A percentile compares a stretch with the other conserved stretches of the same genome.
These are phyloP conservation scores for Lamproptera curius DNA, from an alignment of 2,888 invertebrate genomes.

Conservation along the genomic window DNA sequence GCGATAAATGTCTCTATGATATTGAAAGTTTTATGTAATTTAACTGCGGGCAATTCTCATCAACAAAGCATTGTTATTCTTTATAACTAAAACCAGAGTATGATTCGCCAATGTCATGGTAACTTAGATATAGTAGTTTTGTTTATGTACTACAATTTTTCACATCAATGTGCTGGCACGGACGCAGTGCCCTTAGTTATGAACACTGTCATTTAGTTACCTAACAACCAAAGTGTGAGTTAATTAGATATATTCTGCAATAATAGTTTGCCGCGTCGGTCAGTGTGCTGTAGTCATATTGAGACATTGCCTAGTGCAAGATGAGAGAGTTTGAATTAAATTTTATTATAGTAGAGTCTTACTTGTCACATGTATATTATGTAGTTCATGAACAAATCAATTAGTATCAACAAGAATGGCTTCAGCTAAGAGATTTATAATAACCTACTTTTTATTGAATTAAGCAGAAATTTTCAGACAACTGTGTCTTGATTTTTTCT, in stretches of 20 bases:
- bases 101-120: constrained; percentile 30
- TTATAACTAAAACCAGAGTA: constrained; percentile 10
- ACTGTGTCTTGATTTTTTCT: no score
- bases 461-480: no score
- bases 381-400: no score
- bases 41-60: background rate
- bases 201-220: constrained; percentile 52
- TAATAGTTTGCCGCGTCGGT: constrained; percentile 12
- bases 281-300: constrained; percentile 8
- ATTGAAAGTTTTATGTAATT: constrained; percentile 7
- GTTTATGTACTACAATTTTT: constrained; percentile 24
- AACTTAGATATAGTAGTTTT: constrained; percentile 29
- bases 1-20: background rate
- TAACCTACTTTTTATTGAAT: no score
- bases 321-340: no score
- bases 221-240: constrained; percentile 66
- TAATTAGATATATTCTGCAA: constrained; percentile 25
- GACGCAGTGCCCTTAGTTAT: constrained; percentile 30
- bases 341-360: no score
- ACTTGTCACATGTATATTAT: no score
- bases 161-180: constrained; percentile 41
- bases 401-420: no score
- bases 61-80: background rate
- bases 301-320: no score
- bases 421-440: no score